Evolutionary conservation across 2,797 vertebrate genomes (phyloP).

Genomic region (Hipposideros larvatus): DNA sequence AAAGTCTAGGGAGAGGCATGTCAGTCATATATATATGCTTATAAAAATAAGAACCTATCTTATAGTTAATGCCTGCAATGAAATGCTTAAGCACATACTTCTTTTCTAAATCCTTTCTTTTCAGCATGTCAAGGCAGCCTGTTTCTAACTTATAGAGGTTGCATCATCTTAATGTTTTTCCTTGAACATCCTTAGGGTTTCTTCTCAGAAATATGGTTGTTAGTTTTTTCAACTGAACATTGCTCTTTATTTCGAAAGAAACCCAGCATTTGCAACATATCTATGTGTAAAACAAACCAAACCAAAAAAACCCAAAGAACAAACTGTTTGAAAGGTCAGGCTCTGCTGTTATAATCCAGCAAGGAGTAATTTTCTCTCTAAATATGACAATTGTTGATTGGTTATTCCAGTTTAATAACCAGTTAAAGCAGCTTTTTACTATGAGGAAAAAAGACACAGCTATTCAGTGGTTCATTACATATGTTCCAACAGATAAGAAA

Average conservation of each 20-base stretch:
- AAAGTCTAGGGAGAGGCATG: neutral
- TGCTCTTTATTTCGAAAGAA: constrained; percentile 56
- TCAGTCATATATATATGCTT: neutral
- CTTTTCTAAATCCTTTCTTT: neutral
- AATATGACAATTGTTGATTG: neutral
- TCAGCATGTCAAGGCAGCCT: neutral
- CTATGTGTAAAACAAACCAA: neutral
- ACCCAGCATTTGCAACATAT: neutral
- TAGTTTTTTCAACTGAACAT: constrained; percentile 54
- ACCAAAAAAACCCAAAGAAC: neutral
- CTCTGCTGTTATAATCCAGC: neutral
- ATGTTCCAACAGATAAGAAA: neutral
- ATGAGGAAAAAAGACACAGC: neutral
- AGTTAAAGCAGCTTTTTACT: neutral
- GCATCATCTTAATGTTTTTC: constrained; percentile 24
- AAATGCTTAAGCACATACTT: neutral
- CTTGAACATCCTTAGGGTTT: constrained; percentile 15
- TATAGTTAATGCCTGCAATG: neutral
- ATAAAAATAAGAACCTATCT: neutral
- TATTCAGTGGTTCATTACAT: neutral
- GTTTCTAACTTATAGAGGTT: neutral
- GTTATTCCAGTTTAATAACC: neutral
- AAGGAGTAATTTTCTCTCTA: neutral
- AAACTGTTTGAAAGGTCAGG: neutral
- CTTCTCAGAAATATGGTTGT: constrained; percentile 52